Conservation (phyloP, 2,797 vertebrate species). For the Rhinophrynus dorsalis region DNA sequence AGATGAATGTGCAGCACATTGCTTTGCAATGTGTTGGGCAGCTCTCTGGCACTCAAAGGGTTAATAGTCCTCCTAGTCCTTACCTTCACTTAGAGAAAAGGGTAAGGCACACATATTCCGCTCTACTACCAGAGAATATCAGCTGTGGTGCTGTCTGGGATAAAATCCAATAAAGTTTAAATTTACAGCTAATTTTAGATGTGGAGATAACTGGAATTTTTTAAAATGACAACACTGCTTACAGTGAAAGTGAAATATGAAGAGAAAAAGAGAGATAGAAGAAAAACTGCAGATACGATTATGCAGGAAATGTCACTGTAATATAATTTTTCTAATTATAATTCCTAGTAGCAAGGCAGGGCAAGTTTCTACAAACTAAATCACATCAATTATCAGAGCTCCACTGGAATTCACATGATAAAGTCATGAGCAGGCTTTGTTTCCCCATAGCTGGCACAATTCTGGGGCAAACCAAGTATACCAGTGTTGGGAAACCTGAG, state of each 20-base stretch:
- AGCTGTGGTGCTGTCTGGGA: slow-evolving; percentile 50
- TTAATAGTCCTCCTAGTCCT: too few relatives aligned
- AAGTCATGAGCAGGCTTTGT: slow-evolving; percentile 25
- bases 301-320: slow-evolving; percentile 54
- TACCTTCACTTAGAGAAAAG: too few relatives aligned
- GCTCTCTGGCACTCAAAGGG: too few relatives aligned
- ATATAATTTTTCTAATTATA: slow-evolving; percentile 56
- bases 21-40: too few relatives aligned
- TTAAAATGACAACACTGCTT: slow-evolving; percentile 57
- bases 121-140: slow-evolving; percentile 10
- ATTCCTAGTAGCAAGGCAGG: slow-evolving; percentile 50
- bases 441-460: too few relatives aligned
- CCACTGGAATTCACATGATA: slow-evolving; percentile 42
- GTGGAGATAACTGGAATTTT: slow-evolving; percentile 63
- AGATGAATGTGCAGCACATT: too few relatives aligned
- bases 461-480: too few relatives aligned
- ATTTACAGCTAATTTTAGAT: slow-evolving; percentile 63
- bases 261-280: slow-evolving; percentile 52
- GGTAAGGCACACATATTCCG: too few relatives aligned
- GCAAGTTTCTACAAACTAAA: slow-evolving; percentile 51
- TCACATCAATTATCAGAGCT: slow-evolving; percentile 51
- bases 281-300: slow-evolving; percentile 57
- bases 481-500: too few relatives aligned
- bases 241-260: slow-evolving; percentile 58
- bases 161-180: slow-evolving; percentile 59